A percentile compares a stretch with the other conserved stretches of the same genome.
Conservation (phyloP, 1,140 invertebrate species). For the Bicyclus anynana region DNA sequence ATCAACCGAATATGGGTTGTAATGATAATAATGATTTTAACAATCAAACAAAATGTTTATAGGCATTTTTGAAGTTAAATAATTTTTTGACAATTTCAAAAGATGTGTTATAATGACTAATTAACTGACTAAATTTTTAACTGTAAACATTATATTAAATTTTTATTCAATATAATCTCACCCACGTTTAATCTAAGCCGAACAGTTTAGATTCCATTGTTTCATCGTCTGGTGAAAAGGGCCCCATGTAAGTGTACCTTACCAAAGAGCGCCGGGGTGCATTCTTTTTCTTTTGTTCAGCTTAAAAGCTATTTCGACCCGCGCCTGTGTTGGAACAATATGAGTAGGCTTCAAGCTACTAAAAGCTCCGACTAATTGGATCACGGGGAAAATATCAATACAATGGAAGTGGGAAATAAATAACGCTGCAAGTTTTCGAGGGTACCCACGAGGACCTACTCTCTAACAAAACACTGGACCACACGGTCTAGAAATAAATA, state of each 20-base stretch:
- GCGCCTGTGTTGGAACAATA: conserved; percentile 16
- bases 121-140: not conserved
- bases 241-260: conserved; percentile 22
- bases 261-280: conserved; percentile 29
- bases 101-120: no score
- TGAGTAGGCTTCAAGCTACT: conserved; percentile 15
- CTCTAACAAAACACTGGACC: not conserved
- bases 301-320: conserved; percentile 28
- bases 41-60: no score
- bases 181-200: conserved; percentile 3
- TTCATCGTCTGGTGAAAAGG: conserved; percentile 31
- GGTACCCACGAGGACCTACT: no score
- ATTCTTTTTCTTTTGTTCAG: conserved; percentile 35
- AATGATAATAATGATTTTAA: no score
- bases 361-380: conserved; percentile 23
- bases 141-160: not conserved
- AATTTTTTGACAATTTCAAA: no score
- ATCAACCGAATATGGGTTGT: no score
- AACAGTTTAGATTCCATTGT: conserved; percentile 34
- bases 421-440: not conserved
- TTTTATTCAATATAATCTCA: not conserved
- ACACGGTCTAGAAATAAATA: not conserved
- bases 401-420: not conserved
- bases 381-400: conserved; percentile 13
- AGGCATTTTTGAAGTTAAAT: no score